A percentile compares a stretch with the other conserved stretches of the same genome.
phyloP scores from a whole-genome alignment of 53 echinoderm and acorn worm genomes.

The Paracentrotus lividus region DNA sequence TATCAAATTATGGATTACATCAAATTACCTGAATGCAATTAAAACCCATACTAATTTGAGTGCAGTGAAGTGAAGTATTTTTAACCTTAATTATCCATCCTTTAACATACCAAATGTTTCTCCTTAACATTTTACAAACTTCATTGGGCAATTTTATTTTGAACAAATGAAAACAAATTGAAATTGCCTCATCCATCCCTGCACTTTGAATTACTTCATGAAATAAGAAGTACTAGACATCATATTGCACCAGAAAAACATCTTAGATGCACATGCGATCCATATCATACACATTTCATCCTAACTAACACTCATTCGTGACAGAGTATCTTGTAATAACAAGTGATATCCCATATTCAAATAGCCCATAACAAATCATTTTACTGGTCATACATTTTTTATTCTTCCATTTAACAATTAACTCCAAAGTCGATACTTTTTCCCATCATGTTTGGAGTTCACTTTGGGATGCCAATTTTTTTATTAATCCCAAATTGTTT shows the following conservation, averaged over 20 bases:
- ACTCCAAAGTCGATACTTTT: not conserved
- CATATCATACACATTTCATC: not conserved
- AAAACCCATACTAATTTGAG: not conserved
- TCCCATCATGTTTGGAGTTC: conserved; percentile 3
- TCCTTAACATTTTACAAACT: not conserved
- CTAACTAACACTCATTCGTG: conserved; percentile 41
- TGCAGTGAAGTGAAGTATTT: conserved; percentile 11
- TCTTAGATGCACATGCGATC: conserved; percentile 12
- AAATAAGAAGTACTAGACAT: not conserved
- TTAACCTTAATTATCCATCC: not conserved
- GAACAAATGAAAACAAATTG: not conserved
- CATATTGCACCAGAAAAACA: not conserved
- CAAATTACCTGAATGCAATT: not conserved
- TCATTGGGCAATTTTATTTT: not conserved
- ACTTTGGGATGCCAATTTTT: not conserved
- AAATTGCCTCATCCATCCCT: not conserved
- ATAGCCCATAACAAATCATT: not conserved
- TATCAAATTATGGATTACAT: not conserved
- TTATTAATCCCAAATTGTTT: conserved; percentile 48
- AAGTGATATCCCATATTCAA: not conserved
- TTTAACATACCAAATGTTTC: not conserved
- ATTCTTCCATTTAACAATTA: not conserved
- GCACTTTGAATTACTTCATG: not conserved
- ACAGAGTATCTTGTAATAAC: not conserved
- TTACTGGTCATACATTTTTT: not conserved